Conservation (phyloP, 2,888 invertebrate genomes). For the Hirtodrosophila alboralis region DNA sequence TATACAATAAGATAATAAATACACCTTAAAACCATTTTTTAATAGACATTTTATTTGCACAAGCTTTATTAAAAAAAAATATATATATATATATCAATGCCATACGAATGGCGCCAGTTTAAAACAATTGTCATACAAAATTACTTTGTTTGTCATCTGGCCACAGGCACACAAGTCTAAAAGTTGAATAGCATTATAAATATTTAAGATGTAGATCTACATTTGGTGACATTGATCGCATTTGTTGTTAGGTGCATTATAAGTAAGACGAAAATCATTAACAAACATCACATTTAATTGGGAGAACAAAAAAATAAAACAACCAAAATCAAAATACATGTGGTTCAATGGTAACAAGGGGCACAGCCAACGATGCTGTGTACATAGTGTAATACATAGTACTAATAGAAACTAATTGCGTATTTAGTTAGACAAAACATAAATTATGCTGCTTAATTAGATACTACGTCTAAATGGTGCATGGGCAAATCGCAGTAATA, state of each 20-base stretch:
- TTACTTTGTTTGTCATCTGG: conserved; percentile 14
- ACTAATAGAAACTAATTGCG: conserved; percentile 40
- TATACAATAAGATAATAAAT: no score
- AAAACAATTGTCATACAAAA: conserved; percentile 18
- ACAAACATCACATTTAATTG: conserved; percentile 31
- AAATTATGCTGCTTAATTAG: conserved; percentile 38
- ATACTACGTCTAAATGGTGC: conserved; percentile 39
- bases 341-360: conserved; percentile 17
- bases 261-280: conserved; percentile 20
- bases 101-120: conserved; percentile 5
- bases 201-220: no score
- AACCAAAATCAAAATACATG: conserved; percentile 4
- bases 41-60: conserved; percentile 16
- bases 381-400: conserved; percentile 24
- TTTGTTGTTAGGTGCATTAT: conserved; percentile 6
- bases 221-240: not conserved
- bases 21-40: no score
- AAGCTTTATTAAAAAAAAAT: conserved; percentile 34
- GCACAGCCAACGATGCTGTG: conserved; percentile 29
- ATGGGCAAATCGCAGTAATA: conserved; percentile 19
- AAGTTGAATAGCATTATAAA: conserved; percentile 3
- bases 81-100: conserved; percentile 10
- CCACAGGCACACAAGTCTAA: conserved; percentile 30
- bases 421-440: conserved; percentile 35
- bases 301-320: conserved; percentile 6